Evolutionary conservation across 2,113 vertebrate species (phyloP).

Genomic region (Choloepus hoffmanni): DNA sequence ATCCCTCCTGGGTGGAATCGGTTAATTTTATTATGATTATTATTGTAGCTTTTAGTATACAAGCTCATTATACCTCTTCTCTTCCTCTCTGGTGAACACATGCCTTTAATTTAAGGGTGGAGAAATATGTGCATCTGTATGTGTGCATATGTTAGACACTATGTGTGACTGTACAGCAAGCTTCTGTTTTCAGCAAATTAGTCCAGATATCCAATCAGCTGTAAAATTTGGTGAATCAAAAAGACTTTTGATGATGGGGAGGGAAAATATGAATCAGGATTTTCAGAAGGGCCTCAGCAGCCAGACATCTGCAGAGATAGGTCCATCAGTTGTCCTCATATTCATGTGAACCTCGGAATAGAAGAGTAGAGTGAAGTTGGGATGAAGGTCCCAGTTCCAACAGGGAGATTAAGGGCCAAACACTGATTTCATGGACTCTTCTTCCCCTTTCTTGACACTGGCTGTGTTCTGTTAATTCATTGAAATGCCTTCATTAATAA

Average conservation of each 20-base stretch:
- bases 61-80: constrained; percentile 43
- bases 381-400: background rate
- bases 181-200: constrained; percentile 53
- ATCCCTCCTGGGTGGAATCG: background rate
- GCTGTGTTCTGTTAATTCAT: background rate
- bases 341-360: constrained; percentile 69
- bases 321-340: constrained; percentile 72
- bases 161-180: background rate
- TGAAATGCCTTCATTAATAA: background rate
- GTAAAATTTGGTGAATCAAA: constrained; percentile 74
- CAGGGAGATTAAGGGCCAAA: constrained; percentile 31
- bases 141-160: background rate
- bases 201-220: constrained; percentile 55
- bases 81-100: constrained; percentile 51
- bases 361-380: constrained; percentile 41
- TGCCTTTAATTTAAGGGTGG: constrained; percentile 61
- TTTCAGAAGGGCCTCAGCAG: constrained; percentile 75
- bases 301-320: constrained; percentile 77
- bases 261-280: constrained; percentile 70
- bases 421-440: constrained; percentile 41
- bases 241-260: constrained; percentile 75
- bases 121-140: background rate
- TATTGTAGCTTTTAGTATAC: constrained; percentile 54
- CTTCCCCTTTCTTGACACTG: background rate
- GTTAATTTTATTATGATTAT: constrained; percentile 70